phyloP scores from a whole-genome alignment of 2,888 invertebrate species.

The Caenorhabditis sp. region DNA sequence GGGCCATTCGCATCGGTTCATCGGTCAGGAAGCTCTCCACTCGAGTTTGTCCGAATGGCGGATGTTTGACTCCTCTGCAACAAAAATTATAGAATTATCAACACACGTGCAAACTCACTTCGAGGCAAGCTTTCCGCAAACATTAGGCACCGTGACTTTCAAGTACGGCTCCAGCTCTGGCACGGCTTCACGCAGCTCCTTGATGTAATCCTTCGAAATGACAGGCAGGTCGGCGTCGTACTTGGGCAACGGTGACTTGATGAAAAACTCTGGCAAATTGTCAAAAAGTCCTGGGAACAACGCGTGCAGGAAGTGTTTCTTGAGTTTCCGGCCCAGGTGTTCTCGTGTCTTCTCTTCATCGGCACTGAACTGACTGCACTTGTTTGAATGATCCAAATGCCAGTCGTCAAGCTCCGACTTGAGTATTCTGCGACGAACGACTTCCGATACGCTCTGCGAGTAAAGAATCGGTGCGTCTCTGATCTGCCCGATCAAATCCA shows the following conservation, averaged over 20 bases:
- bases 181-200: constrained; percentile 48
- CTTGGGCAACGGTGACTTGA: constrained; percentile 57
- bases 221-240: constrained; percentile 72
- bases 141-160: constrained; percentile 47
- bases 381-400: constrained; percentile 65
- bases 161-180: constrained; percentile 47
- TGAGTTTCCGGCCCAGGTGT: constrained; percentile 87
- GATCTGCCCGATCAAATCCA: constrained; percentile 66
- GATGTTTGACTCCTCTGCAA: constrained; percentile 27
- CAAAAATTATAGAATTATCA: not conserved
- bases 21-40: constrained; percentile 74
- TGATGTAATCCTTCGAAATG: constrained; percentile 67
- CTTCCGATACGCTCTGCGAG: constrained; percentile 73
- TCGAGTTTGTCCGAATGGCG: constrained; percentile 49
- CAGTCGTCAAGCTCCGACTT: constrained; percentile 68
- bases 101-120: constrained; percentile 12
- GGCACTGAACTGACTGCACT: constrained; percentile 83
- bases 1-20: constrained; percentile 65
- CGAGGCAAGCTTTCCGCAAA: constrained; percentile 20
- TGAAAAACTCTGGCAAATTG: constrained; percentile 87
- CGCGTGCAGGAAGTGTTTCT: constrained; percentile 87
- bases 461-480: constrained; percentile 72
- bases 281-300: constrained; percentile 90
- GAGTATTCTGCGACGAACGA: constrained; percentile 69
- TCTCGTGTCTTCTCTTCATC: constrained; percentile 88